phyloP scores from a whole-genome alignment of 2,888 invertebrate genomes.

The Lepidocyrtinus sp. region DNA sequence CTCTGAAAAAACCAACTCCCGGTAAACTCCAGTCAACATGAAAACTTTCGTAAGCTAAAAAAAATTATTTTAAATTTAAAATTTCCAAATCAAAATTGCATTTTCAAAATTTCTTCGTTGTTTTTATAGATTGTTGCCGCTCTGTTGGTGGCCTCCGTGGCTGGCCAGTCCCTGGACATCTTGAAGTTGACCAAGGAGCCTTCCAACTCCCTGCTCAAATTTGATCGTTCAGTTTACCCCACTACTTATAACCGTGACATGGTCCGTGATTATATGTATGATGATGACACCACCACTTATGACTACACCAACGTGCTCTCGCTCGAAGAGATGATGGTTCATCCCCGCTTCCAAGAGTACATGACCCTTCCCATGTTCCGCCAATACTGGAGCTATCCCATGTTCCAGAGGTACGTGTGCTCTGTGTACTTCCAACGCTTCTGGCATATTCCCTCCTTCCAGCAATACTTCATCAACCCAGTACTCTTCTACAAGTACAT shows the following conservation, averaged over 20 bases:
- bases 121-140: slow-evolving; percentile 48
- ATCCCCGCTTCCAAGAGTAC: slow-evolving; percentile 46
- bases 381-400: slow-evolving; percentile 49
- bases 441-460: slow-evolving; percentile 51
- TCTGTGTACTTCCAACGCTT: slow-evolving; percentile 60
- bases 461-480: slow-evolving; percentile 60
- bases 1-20: too few relatives aligned
- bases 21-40: slow-evolving; percentile 30
- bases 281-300: too few relatives aligned
- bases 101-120: neutral
- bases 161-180: slow-evolving; percentile 38
- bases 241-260: neutral
- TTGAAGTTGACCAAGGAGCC: slow-evolving; percentile 30
- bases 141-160: slow-evolving; percentile 42
- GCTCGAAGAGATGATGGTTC: slow-evolving; percentile 42
- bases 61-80: neutral
- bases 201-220: slow-evolving; percentile 32
- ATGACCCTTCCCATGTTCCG: slow-evolving; percentile 52
- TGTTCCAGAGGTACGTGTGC: slow-evolving; percentile 44
- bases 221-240: neutral
- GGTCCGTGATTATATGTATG: slow-evolving; percentile 17
- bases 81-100: neutral
- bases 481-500: slow-evolving; percentile 64
- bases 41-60: slow-evolving; percentile 45
- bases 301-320: slow-evolving; percentile 32